phyloP scores from a whole-genome alignment of 2,888 invertebrate species.

The Agapostemon virescens region DNA sequence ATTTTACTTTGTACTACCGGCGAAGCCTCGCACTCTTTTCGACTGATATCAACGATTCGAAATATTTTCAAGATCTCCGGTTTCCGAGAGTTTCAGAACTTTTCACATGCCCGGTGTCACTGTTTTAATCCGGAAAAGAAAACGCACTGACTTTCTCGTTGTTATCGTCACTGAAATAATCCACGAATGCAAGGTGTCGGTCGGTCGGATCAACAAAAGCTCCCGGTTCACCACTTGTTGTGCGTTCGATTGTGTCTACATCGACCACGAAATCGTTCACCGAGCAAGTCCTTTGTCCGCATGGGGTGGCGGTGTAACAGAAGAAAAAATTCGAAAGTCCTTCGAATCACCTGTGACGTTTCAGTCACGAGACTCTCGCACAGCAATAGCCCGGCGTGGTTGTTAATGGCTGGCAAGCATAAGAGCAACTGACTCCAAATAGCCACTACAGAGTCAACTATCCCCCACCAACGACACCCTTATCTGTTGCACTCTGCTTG shows the following conservation, averaged over 20 bases:
- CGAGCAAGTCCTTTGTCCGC: not conserved
- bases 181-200: not conserved
- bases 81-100: not conserved
- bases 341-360: conserved; percentile 43
- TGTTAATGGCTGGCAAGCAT: conserved; percentile 76
- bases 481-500: conserved; percentile 74
- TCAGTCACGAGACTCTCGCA: conserved; percentile 56
- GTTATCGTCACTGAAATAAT: conserved; percentile 3
- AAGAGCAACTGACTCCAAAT: conserved; percentile 78
- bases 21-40: no score
- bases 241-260: not conserved
- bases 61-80: not conserved
- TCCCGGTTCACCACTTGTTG: not conserved
- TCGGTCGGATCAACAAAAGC: not conserved
- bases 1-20: not conserved
- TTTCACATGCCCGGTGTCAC: not conserved
- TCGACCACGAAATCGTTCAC: not conserved
- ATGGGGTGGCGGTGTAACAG: not conserved
- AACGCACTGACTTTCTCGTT: not conserved
- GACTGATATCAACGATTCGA: no score
- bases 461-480: conserved; percentile 76
- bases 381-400: conserved; percentile 54
- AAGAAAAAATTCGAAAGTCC: not conserved
- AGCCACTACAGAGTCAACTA: conserved; percentile 73
- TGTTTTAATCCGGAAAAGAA: not conserved